Conservation (phyloP, 1,140 invertebrate species). For the Zaprionus nigranus region DNA sequence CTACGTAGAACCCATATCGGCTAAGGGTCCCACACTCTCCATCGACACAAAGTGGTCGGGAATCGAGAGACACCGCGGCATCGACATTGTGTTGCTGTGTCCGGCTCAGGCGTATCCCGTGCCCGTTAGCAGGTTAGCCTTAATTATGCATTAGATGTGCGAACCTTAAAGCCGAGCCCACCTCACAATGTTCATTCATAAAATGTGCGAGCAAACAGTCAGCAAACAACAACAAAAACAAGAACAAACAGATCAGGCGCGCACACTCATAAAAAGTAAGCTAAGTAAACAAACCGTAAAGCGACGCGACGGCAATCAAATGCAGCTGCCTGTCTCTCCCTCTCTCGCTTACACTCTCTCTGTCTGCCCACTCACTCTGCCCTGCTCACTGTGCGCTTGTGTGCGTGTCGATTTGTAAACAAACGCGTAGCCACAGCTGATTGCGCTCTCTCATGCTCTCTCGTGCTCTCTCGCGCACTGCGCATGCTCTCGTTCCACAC, state of each 20-base stretch:
- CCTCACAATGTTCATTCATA: slow-evolving; percentile 66
- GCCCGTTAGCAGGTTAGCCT: slow-evolving; percentile 87
- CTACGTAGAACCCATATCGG: slow-evolving; percentile 87
- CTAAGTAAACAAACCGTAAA: slow-evolving; percentile 77
- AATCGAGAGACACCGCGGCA: slow-evolving; percentile 71
- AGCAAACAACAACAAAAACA: slow-evolving; percentile 16
- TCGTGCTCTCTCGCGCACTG: slow-evolving; percentile 24
- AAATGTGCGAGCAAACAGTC: slow-evolving; percentile 64
- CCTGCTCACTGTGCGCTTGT: slow-evolving; percentile 25
- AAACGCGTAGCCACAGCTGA: slow-evolving; percentile 54
- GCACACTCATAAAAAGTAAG: slow-evolving; percentile 68
- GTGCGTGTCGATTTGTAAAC: slow-evolving; percentile 62
- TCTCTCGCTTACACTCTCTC: not conserved
- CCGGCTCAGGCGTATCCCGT: slow-evolving; percentile 89
- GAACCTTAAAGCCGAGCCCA: slow-evolving; percentile 57
- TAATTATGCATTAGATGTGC: slow-evolving; percentile 58
- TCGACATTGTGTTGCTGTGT: slow-evolving; percentile 86
- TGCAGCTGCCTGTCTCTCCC: not conserved
- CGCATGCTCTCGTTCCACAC: slow-evolving; percentile 65
- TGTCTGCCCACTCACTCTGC: not conserved
- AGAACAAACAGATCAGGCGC: slow-evolving; percentile 41
- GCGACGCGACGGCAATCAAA: slow-evolving; percentile 18
- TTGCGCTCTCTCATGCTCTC: slow-evolving; percentile 35
- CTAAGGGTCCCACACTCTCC: slow-evolving; percentile 85
- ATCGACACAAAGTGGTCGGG: slow-evolving; percentile 86